These are phyloP conservation scores for Momotus momota DNA, from an alignment of 2,797 vertebrate genomes.

Conservation along the genomic window DNA sequence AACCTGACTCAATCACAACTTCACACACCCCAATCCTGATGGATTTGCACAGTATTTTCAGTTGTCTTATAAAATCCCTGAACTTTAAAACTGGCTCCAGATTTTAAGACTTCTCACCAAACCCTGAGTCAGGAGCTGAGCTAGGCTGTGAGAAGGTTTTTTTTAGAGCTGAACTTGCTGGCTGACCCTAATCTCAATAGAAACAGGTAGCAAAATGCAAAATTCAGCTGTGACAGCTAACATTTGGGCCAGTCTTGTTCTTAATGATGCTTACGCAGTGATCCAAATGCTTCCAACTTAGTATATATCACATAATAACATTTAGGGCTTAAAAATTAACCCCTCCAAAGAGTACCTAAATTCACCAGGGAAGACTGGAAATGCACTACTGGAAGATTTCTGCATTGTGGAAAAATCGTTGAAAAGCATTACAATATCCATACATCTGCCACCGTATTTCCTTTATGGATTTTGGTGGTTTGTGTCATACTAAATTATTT, in stretches of 20 bases:
- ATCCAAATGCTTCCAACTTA: not conserved
- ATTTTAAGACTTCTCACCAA: not conserved
- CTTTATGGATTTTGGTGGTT: slow-evolving; percentile 5
- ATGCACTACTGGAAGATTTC: not conserved
- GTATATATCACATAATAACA: not conserved
- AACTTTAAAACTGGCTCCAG: not conserved
- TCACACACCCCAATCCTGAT: not conserved
- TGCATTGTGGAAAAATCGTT: not conserved
- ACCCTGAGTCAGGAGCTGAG: not conserved
- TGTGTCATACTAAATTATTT: not conserved
- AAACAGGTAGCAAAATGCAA: not conserved
- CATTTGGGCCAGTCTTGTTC: not conserved
- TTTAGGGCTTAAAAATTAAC: not conserved
- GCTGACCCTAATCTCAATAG: not conserved
- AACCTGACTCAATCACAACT: slow-evolving; percentile 29
- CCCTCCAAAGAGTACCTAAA: not conserved
- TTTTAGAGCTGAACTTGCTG: not conserved
- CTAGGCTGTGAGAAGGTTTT: not conserved
- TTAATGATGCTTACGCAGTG: not conserved
- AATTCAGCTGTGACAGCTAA: not conserved
- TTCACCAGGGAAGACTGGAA: not conserved
- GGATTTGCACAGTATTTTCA: not conserved
- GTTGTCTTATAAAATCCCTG: not conserved
- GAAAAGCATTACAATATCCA: not conserved
- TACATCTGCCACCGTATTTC: not conserved